phyloP scores from a whole-genome alignment of 2,888 invertebrate species.

The Chesias legatella region DNA sequence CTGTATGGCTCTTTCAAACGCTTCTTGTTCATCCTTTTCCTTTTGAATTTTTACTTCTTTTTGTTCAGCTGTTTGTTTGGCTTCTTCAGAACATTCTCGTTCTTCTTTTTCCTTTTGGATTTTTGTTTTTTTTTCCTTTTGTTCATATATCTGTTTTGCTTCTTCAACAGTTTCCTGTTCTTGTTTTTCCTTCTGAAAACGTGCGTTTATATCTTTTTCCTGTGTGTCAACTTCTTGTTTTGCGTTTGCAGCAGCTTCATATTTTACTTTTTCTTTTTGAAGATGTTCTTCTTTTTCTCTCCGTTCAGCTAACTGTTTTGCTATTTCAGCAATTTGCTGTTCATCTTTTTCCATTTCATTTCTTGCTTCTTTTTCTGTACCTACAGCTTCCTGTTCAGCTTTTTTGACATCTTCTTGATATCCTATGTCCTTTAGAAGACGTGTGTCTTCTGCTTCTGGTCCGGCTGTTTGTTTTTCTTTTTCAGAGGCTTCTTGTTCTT shows the following conservation, averaged over 20 bases:
- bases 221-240: conserved; percentile 6
- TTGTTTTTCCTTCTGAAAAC: conserved; percentile 10
- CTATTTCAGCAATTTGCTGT: conserved; percentile 5
- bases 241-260: conserved; percentile 7
- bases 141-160: neutral
- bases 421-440: conserved; percentile 11
- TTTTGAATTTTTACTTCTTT: too few species aligned
- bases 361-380: neutral
- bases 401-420: conserved; percentile 7
- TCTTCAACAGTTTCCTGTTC: conserved; percentile 1
- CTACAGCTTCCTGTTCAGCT: conserved; percentile 3
- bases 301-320: conserved; percentile 1
- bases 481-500: conserved; percentile 4
- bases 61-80: neutral
- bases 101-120: conserved; percentile 1
- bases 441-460: conserved; percentile 12
- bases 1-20: conserved; percentile 1
- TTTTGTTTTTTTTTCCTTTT: neutral
- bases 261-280: conserved; percentile 11
- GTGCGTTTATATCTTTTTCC: conserved; percentile 1
- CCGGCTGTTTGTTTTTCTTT: conserved; percentile 1
- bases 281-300: too few species aligned
- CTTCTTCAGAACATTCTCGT: neutral
- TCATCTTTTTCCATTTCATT: too few species aligned
- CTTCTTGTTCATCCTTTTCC: conserved; percentile 1